Evolutionary conservation across 2,113 vertebrate species (phyloP), one percentile per base, ranked within the genome.

Genomic region (Gadus chalcogrammus): DNA sequence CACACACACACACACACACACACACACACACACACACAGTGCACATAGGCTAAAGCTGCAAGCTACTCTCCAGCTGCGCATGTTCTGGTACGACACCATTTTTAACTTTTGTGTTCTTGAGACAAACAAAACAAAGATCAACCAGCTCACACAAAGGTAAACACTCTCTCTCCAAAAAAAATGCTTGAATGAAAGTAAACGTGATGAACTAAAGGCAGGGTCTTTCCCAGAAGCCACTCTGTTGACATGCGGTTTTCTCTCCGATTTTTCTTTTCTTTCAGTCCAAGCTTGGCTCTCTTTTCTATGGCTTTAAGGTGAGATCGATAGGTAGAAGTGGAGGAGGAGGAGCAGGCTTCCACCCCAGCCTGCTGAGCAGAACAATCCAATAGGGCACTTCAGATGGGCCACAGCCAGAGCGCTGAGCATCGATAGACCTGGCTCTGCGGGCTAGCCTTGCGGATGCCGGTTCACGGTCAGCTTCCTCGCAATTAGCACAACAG

Each of bases 401-500:
- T 24, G 73, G 72, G 66, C 74, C 81, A 75, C 48, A 62, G 81
- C 78, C 79, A 70, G 69, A 76, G 67, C 38, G 61, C 68, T 67
- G 74, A 68, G 59, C 85, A 86, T 89, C 70, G 78, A 83, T 70
- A 60, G 64, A 67, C 18, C 52, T 22, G 53, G 69, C 76, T 70
- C 77, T 38, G 67, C 65, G 72, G 42, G 42, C 42, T 9, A 48
- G 42, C 42, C 63, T 82, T 74, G 77, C 83, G 70, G 53, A 73
- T 42, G 77, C 64, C 69, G 76, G 61, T 74, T 74, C 52, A 13
- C 64, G 79, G 73, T 76, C 70, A 75, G 20, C 83, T 73, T 71
- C 86, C 85, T 90, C 87, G 84, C 87, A 79, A 89, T 89, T 90
- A 90, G 85, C 72, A 61, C 18, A 64, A 73, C 85, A 88, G 87